phyloP scores from a whole-genome alignment of 2,888 invertebrate species.

The Caenorhabditis afra region DNA sequence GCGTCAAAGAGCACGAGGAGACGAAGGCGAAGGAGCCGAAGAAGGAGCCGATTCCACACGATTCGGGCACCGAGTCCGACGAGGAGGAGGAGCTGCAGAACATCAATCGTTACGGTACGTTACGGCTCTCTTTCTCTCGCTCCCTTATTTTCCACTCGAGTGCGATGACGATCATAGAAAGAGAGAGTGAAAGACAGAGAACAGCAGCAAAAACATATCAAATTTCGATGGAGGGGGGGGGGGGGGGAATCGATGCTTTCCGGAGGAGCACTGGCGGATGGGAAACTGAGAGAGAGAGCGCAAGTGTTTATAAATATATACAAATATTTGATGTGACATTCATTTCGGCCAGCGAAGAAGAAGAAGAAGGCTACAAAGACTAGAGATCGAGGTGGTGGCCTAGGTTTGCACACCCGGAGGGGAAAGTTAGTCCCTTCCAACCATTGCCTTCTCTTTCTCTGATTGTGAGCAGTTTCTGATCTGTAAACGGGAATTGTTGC shows the following conservation, averaged over 20 bases:
- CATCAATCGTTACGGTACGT: constrained; percentile 24
- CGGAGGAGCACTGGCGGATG: not conserved
- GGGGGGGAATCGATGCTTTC: constrained; percentile 25
- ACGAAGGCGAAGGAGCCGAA: not conserved
- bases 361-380: too few relatives aligned
- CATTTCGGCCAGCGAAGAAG: too few relatives aligned
- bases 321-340: constrained; percentile 53
- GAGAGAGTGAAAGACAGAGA: too few relatives aligned
- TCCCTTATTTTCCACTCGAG: not conserved
- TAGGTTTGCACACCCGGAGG: too few relatives aligned
- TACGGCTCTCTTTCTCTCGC: not conserved
- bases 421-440: too few relatives aligned
- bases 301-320: constrained; percentile 51
- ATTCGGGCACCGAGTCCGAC: constrained; percentile 72
- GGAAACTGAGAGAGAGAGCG: constrained; percentile 4
- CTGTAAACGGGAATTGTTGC: constrained; percentile 24
- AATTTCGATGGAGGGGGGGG: constrained; percentile 52
- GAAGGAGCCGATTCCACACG: constrained; percentile 39
- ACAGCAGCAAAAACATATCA: constrained; percentile 54
- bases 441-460: too few relatives aligned
- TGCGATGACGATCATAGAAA: too few relatives aligned
- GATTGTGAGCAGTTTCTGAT: too few relatives aligned
- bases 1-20: too few relatives aligned
- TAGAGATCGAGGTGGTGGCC: constrained; percentile 10
- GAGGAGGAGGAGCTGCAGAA: constrained; percentile 65